Conservation (phyloP, 2,888 invertebrate species). For the Andrena fulva region DNA sequence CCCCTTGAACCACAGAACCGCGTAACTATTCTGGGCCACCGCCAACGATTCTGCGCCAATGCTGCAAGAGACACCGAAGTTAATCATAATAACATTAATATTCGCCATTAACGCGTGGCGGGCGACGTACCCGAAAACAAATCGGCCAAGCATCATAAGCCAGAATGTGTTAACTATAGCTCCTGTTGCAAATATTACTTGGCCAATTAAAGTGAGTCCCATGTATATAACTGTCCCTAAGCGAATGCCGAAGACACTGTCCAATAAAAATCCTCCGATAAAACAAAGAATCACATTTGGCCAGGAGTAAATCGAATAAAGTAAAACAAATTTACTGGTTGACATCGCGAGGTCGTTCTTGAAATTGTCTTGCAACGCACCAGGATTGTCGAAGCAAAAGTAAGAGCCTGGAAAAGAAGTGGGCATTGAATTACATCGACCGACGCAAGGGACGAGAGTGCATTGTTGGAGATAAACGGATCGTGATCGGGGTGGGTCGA, state of each 20-base stretch:
- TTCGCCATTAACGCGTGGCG: slow-evolving; percentile 1
- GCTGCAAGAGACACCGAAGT: slow-evolving; percentile 84
- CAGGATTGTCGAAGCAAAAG: slow-evolving; percentile 99
- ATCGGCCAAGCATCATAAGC: slow-evolving; percentile 96
- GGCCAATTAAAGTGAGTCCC: slow-evolving; percentile 94
- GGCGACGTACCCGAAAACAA: slow-evolving; percentile 94
- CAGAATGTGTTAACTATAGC: slow-evolving; percentile 92
- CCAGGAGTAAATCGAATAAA: slow-evolving; percentile 99
- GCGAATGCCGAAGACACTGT: slow-evolving; percentile 97
- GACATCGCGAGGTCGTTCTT: slow-evolving; percentile 92
- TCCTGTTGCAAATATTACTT: slow-evolving; percentile 94
- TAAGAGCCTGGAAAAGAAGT: slow-evolving; percentile 92
- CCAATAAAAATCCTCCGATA: slow-evolving; percentile 97
- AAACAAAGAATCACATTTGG: slow-evolving; percentile 98
- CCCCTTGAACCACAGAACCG: slow-evolving; percentile 98
- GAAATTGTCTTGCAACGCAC: slow-evolving; percentile 95
- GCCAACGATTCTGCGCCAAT: slow-evolving; percentile 98
- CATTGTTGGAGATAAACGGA: slow-evolving; percentile 15
- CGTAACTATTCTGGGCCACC: slow-evolving; percentile 98
- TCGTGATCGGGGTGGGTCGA: slow-evolving; percentile 13
- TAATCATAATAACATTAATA: slow-evolving; percentile 6
- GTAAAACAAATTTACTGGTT: slow-evolving; percentile 93
- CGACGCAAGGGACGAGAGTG: background rate
- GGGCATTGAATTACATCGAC: slow-evolving; percentile 28
- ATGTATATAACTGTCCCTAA: slow-evolving; percentile 97